Evolutionary conservation across 2,113 vertebrate genomes (phyloP).

Genomic region (Hiodon tergisus): DNA sequence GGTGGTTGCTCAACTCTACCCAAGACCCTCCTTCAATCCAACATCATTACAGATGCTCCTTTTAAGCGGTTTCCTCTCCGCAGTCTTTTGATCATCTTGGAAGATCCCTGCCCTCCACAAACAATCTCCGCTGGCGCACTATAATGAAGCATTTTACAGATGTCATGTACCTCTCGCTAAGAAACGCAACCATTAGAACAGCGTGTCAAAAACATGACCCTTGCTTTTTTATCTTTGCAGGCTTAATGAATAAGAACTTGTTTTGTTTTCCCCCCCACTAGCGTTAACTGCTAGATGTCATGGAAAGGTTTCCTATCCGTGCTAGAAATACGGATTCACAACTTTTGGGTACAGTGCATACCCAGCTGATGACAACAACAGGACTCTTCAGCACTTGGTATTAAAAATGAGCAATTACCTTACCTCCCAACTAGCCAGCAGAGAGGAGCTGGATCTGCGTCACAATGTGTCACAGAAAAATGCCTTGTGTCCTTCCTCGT

Average conservation of each 20-base stretch:
- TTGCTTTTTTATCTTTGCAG: slow-evolving; percentile 50
- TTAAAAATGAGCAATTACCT: slow-evolving; percentile 5
- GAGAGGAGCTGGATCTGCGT: too few relatives aligned
- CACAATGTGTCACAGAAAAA: too few relatives aligned
- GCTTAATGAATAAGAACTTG: slow-evolving; percentile 45
- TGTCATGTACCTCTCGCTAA: slow-evolving; percentile 34
- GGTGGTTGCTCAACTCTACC: neutral
- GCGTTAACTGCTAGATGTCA: slow-evolving; percentile 1
- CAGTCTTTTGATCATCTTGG: slow-evolving; percentile 20
- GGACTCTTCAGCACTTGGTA: neutral
- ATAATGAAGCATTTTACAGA: slow-evolving; percentile 58
- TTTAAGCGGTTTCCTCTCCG: neutral
- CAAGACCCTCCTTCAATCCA: neutral
- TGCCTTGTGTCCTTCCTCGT: too few relatives aligned
- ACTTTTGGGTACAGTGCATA: neutral
- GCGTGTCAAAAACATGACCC: slow-evolving; percentile 47
- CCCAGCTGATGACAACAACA: slow-evolving; percentile 26
- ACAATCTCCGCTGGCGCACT: slow-evolving; percentile 43
- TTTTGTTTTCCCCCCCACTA: slow-evolving; percentile 11
- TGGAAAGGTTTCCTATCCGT: neutral
- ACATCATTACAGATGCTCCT: slow-evolving; percentile 13
- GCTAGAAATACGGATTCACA: neutral
- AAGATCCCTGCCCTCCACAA: slow-evolving; percentile 46
- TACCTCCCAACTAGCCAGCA: neutral
- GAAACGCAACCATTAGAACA: slow-evolving; percentile 45